Conservation (phyloP, 1,140 invertebrate genomes). For the Orius insidiosus region DNA sequence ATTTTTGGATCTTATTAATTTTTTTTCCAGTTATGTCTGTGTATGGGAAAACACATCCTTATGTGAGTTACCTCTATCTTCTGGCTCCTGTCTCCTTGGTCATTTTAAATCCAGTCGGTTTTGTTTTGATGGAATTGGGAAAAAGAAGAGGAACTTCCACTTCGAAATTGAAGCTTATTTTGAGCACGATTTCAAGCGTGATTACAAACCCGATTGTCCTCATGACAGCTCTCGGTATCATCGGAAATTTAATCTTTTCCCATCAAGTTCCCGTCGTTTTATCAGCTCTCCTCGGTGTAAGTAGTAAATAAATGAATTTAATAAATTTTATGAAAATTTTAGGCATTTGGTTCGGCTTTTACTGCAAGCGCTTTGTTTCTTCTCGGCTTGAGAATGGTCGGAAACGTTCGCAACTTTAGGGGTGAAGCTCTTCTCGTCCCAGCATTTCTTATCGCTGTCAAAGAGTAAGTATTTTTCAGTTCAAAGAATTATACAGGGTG, state of each 20-base stretch:
- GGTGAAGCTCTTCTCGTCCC: conserved; percentile 63
- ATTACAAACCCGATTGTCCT: conserved; percentile 77
- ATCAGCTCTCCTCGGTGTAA: conserved; percentile 53
- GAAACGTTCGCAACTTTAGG: conserved; percentile 58
- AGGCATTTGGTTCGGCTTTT: conserved; percentile 74
- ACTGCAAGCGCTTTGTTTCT: conserved; percentile 79
- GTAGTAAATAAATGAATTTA: conserved; percentile 21
- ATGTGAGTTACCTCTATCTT: conserved; percentile 77
- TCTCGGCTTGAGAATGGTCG: conserved; percentile 83
- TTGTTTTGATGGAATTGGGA: conserved; percentile 75
- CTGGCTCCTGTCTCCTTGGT: conserved; percentile 86
- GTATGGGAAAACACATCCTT: conserved; percentile 64
- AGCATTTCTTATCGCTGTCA: conserved; percentile 71
- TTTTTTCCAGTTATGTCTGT: conserved; percentile 50
- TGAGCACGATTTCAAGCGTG: conserved; percentile 27
- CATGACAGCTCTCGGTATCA: conserved; percentile 82
- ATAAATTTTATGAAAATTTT: conserved; percentile 17
- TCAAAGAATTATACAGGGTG: neutral
- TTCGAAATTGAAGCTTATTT: conserved; percentile 1
- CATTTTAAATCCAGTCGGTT: conserved; percentile 83
- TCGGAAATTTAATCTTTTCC: conserved; percentile 67
- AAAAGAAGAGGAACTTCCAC: conserved; percentile 3
- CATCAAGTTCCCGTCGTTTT: conserved; percentile 59
- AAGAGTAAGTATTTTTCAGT: conserved; percentile 46
- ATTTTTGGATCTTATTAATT: conserved; percentile 5